Base-by-base conservation (phyloP, 2,113 vertebrate genomes). In the Macquaria ambigua region DNA sequence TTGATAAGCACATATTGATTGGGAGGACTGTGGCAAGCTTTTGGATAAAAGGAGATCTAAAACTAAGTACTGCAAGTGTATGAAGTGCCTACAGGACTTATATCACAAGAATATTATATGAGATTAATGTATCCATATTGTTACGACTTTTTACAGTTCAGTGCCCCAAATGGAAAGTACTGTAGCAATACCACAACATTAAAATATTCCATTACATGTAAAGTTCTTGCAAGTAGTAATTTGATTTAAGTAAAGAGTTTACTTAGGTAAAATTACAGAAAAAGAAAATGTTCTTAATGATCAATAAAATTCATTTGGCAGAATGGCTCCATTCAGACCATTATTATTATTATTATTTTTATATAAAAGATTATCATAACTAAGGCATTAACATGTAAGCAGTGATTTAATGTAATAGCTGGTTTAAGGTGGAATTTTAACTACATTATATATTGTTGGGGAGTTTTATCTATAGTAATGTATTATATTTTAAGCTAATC, bases 1-100 rank as follows among this genome's bases (percentile, higher is more conserved):
- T 56, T 66, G 48, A 87, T 83, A 69, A 84, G 77, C 84, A 86
- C 68, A 53, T 79, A 89, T 86, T 87, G 86, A 92, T 89, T 74
- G 34, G 53, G 43, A 67, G 58, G 75, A 52, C 34, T 64, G 39
- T 59, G 56, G 46, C 31, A 63, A 70, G 48, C 59, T 43, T 53
- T 74, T 71, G 50, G 52, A 75, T 78, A 50, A 75, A 83, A 87
- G 11, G 8, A 77, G n/a, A 69, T 76, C 31, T 74, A 34, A 48
- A 14, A 64, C 3, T 56, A 31, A 68, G 18, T n/a, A 69, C 11
- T 81, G 43, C 1, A 58, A 70, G 31, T 63, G 31, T 41, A 75
- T 63, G 11, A 81, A 63, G 83, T 25, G 46, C 43, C 21, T 21
- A 14, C 18, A 73, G 46, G 25, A 43, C 21, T 16, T 0, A 46